These are phyloP conservation scores for Triplophysa tibetana DNA, from an alignment of 2,113 vertebrate species.

Conservation along the genomic window DNA sequence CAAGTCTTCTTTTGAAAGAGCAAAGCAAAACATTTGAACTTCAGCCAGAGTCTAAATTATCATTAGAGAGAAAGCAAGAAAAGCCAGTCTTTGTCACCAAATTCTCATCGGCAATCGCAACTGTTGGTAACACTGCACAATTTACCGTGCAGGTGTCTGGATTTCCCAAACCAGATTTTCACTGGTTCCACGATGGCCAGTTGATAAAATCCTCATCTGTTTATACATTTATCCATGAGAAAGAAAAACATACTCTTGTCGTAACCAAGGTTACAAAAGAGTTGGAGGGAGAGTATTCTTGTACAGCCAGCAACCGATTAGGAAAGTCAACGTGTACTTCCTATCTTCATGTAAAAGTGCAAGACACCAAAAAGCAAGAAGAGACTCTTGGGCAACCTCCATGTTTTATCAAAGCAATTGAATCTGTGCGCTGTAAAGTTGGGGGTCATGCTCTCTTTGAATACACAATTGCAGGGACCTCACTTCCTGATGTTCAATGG, in stretches of 20 bases:
- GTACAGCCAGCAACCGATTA: constrained; percentile 76
- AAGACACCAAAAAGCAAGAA: constrained; percentile 51
- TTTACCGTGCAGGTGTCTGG: constrained; percentile 80
- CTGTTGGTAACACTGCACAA: constrained; percentile 75
- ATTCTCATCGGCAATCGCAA: constrained; percentile 71
- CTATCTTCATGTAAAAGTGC: constrained; percentile 74
- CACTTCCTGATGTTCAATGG: constrained; percentile 79
- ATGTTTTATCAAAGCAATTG: constrained; percentile 72
- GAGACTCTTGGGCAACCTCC: constrained; percentile 66
- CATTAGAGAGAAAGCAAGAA: constrained; percentile 72
- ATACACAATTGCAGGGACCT: constrained; percentile 75
- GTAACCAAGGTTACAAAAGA: constrained; percentile 72
- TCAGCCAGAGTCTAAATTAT: constrained; percentile 77
- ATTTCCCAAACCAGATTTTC: constrained; percentile 78
- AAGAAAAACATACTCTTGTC: constrained; percentile 79
- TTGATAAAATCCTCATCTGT: constrained; percentile 68
- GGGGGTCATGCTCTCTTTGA: constrained; percentile 77
- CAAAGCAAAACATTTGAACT: constrained; percentile 86
- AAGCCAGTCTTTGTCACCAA: constrained; percentile 83
- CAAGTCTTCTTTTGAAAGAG: constrained; percentile 69
- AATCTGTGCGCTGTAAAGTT: constrained; percentile 65
- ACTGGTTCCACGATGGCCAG: constrained; percentile 82
- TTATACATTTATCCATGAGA: constrained; percentile 77
- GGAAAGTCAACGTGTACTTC: constrained; percentile 77
- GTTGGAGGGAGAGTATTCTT: constrained; percentile 83